Evolutionary conservation across 2,888 invertebrate species (phyloP).

Genomic region (Mythimna albipuncta): DNA sequence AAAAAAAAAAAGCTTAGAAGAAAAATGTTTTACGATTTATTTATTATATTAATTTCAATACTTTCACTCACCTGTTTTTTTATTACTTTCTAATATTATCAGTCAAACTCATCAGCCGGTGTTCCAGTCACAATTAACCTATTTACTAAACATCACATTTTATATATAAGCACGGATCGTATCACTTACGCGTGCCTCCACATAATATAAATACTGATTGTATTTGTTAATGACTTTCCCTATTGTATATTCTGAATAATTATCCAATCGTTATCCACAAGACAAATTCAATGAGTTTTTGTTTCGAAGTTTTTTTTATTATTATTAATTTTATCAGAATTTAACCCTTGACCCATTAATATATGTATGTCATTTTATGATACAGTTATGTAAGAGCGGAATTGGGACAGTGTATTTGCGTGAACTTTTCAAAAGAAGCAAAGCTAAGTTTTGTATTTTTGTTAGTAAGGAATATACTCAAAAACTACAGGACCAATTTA

Average conservation of each 20-base stretch:
- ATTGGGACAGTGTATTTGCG: not conserved
- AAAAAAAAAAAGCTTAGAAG: too few relatives aligned
- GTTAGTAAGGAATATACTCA: too few relatives aligned
- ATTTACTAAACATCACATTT: slow-evolving; percentile 18
- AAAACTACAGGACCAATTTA: too few relatives aligned
- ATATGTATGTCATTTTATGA: not conserved
- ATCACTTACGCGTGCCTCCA: slow-evolving; percentile 91
- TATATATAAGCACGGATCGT: slow-evolving; percentile 45
- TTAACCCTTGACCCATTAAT: not conserved
- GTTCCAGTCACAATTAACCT: slow-evolving; percentile 46
- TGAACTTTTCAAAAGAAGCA: not conserved
- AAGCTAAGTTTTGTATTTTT: not conserved
- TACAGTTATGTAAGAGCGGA: not conserved
- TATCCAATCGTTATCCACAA: slow-evolving; percentile 3
- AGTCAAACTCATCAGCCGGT: slow-evolving; percentile 31
- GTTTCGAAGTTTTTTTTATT: not conserved
- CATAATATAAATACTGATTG: slow-evolving; percentile 48
- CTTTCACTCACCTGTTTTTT: slow-evolving; percentile 46
- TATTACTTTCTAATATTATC: slow-evolving; percentile 24
- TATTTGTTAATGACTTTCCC: slow-evolving; percentile 39
- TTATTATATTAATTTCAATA: not conserved
- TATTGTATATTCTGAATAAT: slow-evolving; percentile 36
- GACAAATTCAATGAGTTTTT: not conserved
- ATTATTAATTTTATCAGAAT: not conserved
- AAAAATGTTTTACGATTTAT: not conserved